phyloP scores from a whole-genome alignment of 2,113 vertebrate genomes.

The Taxidea taxus region DNA sequence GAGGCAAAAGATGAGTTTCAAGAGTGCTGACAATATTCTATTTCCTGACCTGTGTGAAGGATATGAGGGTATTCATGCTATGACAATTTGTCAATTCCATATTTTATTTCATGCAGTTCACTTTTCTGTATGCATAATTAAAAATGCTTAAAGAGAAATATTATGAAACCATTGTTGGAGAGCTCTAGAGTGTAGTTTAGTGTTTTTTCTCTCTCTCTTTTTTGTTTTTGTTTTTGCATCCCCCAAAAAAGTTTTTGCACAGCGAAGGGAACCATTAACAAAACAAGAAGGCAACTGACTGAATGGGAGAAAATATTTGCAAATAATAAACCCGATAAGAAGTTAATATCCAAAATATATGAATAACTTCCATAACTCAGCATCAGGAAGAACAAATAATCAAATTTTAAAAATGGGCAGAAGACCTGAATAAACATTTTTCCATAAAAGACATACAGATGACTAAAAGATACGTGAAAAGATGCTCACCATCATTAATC shows the following conservation, averaged over 20 bases:
- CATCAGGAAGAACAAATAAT: not conserved
- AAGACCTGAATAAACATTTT: not conserved
- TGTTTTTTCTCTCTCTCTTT: not conserved
- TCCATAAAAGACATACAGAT: not conserved
- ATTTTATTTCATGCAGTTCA: not conserved
- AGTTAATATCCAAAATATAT: not conserved
- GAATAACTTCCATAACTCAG: not conserved
- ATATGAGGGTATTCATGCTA: not conserved
- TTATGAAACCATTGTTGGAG: not conserved
- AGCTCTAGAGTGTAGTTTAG: not conserved
- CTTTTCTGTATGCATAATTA: not conserved
- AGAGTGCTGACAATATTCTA: not conserved
- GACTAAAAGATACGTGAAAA: not conserved
- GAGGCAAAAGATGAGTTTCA: not conserved
- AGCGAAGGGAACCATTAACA: not conserved
- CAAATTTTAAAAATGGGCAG: not conserved
- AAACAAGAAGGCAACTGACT: not conserved
- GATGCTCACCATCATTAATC: not conserved
- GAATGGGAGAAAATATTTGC: not conserved
- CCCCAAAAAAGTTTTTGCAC: not conserved
- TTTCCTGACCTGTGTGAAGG: not conserved
- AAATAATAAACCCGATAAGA: not conserved
- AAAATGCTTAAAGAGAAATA: not conserved
- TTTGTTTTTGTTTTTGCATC: not conserved
- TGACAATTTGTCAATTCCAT: not conserved